Base-by-base conservation (phyloP, 2,797 vertebrate genomes). In the Todus mexicanus region DNA sequence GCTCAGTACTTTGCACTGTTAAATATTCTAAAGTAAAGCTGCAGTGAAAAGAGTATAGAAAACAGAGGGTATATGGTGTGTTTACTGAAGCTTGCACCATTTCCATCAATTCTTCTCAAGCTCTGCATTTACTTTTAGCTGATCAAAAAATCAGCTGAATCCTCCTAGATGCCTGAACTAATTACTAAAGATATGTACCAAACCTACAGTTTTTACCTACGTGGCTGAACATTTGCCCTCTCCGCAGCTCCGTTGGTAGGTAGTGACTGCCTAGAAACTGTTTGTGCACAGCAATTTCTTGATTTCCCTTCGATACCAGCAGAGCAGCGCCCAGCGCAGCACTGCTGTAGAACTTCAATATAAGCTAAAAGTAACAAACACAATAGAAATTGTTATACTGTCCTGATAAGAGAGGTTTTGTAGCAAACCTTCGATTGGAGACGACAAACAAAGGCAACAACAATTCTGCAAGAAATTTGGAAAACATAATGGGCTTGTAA, bases 301-400 rank as follows among this genome's bases (percentile, higher is more conserved):
- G 29, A 12, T 42, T 33, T 50, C 53, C 16, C 9, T 71, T 33
- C 1, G 1, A 0, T 18, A n/a, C 4, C 2, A 2, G 4, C 1
- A 29, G 11, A 33, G 51, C 51, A 43, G 29, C 17, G 29, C 64
- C 51, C 71, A 89, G 21, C 12, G 3, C 50, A 22, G 13, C 17
- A 18, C 60, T 40, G 31, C 1, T 15, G 25, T 23, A 7, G 3
- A 31, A 17, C 50, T 48, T 37, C 31, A 50, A n/a, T 27, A 43
- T 5, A 57, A 40, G 31, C 35, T 27, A 9, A 29, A 78, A 45
- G 42, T 8, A 15, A 48, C 15, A 38, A 71, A 26, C 27, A 21
- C 59, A 15, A 5, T 1, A 88, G 31, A 68, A 81, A 65, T 1
- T 4, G 21, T 31, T 20, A n/a, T 4, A 8, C 50, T 40, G 50